These are phyloP conservation scores for Rhodinocichla rosea DNA, from an alignment of 2,113 vertebrate genomes.

Conservation along the genomic window DNA sequence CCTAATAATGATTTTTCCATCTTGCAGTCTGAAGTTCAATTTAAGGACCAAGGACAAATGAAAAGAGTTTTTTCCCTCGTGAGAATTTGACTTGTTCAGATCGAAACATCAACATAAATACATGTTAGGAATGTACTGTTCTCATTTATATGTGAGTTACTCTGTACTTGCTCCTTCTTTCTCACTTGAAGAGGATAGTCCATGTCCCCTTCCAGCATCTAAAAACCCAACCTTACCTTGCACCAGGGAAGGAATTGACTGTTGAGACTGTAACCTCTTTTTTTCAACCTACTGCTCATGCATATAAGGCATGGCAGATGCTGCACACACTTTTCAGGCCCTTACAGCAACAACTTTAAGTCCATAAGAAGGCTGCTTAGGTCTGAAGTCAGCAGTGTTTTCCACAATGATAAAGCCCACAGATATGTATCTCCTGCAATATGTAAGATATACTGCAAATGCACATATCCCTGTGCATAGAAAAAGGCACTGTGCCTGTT, in stretches of 20 bases:
- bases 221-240: neutral
- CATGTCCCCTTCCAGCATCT: neutral
- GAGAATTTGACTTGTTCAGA: neutral
- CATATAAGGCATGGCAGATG: neutral
- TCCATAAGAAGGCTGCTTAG: neutral
- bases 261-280: neutral
- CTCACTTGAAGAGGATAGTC: neutral
- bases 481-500: neutral
- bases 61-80: neutral
- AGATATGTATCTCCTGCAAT: neutral
- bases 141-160: neutral
- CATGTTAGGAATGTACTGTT: neutral
- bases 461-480: neutral
- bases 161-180: neutral
- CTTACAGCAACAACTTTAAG: neutral
- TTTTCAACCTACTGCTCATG: neutral
- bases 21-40: slow-evolving; percentile 17
- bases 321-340: neutral
- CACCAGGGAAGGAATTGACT: neutral
- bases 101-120: neutral
- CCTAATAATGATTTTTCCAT: slow-evolving; percentile 18
- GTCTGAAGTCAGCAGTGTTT: neutral
- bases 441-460: neutral
- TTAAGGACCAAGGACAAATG: neutral
- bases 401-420: neutral